Evolutionary conservation across 2,113 vertebrate genomes (phyloP).

Genomic region (Pseudolaguvia tuberculata): DNA sequence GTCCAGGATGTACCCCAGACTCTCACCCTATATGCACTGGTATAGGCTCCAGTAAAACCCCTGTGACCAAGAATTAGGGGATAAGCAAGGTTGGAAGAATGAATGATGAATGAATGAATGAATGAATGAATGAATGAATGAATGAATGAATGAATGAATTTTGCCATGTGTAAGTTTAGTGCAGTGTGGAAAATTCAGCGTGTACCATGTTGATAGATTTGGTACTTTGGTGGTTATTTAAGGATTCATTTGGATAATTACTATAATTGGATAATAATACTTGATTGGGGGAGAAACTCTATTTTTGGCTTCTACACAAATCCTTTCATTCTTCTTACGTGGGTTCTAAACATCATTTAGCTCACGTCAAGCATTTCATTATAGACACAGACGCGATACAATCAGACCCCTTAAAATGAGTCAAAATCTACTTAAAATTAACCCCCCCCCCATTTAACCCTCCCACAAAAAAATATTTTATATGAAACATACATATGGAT

Average conservation of each 20-base stretch:
- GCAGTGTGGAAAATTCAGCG: neutral
- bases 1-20: too few relatives aligned
- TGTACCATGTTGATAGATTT: neutral
- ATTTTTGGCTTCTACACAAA: neutral
- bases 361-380: neutral
- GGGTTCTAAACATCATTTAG: neutral
- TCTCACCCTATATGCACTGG: too few relatives aligned
- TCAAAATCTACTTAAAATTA: too few relatives aligned
- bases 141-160: too few relatives aligned
- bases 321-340: neutral
- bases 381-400: neutral
- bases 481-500: too few relatives aligned
- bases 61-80: too few relatives aligned
- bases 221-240: neutral
- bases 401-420: neutral
- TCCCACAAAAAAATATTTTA: too few relatives aligned
- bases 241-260: neutral
- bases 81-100: too few relatives aligned
- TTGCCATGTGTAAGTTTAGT: neutral
- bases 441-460: too few relatives aligned
- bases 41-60: too few relatives aligned
- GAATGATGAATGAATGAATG: too few relatives aligned
- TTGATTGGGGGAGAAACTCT: neutral
- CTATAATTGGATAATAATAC: slow-evolving; percentile 6
- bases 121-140: too few relatives aligned